phyloP scores from a whole-genome alignment of 2,113 vertebrate species.

The Zosterops hypoxanthus region DNA sequence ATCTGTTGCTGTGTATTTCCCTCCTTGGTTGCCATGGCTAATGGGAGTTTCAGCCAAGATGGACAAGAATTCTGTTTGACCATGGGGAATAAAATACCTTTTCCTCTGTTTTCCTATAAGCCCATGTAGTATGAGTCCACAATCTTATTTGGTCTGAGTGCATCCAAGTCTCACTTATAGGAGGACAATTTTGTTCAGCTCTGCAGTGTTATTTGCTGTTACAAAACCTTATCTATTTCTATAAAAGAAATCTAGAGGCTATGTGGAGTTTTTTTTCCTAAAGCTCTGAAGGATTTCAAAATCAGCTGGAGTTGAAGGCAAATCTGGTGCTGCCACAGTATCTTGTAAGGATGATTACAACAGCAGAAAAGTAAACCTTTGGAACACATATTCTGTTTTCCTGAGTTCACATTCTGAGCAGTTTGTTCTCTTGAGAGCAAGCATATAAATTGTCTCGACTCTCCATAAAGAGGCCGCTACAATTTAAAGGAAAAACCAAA shows the following conservation, averaged over 20 bases:
- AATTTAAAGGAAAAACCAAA: not conserved
- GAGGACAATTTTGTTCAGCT: slow-evolving; percentile 24
- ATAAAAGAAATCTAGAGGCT: slow-evolving; percentile 26
- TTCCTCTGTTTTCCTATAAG: not conserved
- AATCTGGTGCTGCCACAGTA: not conserved
- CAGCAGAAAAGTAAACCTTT: not conserved
- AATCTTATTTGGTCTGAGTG: slow-evolving; percentile 3
- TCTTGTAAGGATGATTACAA: not conserved
- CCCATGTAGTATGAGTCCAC: not conserved
- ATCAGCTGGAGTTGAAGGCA: slow-evolving; percentile 29
- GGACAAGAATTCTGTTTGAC: slow-evolving; percentile 32
- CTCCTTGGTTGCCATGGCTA: slow-evolving; percentile 9
- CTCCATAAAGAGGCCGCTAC: not conserved
- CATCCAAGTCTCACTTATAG: not conserved
- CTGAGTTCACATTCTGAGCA: not conserved
- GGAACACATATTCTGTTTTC: not conserved
- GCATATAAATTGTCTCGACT: not conserved
- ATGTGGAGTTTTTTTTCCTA: slow-evolving; percentile 15
- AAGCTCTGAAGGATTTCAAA: slow-evolving; percentile 37
- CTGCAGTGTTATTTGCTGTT: slow-evolving; percentile 9
- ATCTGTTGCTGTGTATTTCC: not conserved
- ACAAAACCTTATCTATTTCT: slow-evolving; percentile 36
- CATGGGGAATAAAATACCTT: not conserved
- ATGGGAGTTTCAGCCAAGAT: slow-evolving; percentile 20
- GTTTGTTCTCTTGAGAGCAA: not conserved